phyloP scores from a whole-genome alignment of 2,113 vertebrate species.

The Gambusia holbrooki region DNA sequence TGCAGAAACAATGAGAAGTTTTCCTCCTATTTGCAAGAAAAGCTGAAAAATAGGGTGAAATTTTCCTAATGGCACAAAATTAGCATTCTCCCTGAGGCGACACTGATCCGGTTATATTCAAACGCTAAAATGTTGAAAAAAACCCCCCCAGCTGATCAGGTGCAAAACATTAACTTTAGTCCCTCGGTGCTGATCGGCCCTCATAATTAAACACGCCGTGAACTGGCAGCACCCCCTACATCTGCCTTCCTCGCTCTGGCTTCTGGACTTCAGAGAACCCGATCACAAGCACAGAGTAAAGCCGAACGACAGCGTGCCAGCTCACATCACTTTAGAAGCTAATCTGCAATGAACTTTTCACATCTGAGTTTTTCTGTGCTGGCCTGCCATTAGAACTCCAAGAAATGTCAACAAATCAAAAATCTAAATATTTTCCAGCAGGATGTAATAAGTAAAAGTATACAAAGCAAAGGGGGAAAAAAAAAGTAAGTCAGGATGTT shows the following conservation, averaged over 20 bases:
- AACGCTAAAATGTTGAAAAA: constrained; percentile 29
- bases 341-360: constrained; percentile 22
- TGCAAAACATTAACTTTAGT: constrained; percentile 33
- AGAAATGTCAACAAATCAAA: neutral
- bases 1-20: constrained; percentile 10
- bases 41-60: neutral
- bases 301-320: constrained; percentile 9
- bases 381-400: neutral
- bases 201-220: constrained; percentile 14
- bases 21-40: constrained; percentile 8
- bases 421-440: neutral
- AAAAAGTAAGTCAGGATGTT: constrained; percentile 1
- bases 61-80: neutral
- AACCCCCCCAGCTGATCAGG: constrained; percentile 8
- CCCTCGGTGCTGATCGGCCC: constrained; percentile 30
- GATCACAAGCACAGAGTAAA: constrained; percentile 10
- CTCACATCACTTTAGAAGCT: constrained; percentile 15
- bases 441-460: neutral
- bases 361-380: neutral
- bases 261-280: constrained; percentile 11
- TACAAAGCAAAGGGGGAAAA: neutral
- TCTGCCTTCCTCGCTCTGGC: constrained; percentile 14
- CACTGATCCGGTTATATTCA: constrained; percentile 1
- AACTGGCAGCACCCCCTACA: constrained; percentile 1
- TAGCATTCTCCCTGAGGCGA: neutral